Percentiles rank a stretch among this genome's conserved stretches.
These are phyloP conservation scores for Drosophila phalerata DNA, from an alignment of 2,888 invertebrate genomes.

Conservation along the genomic window DNA sequence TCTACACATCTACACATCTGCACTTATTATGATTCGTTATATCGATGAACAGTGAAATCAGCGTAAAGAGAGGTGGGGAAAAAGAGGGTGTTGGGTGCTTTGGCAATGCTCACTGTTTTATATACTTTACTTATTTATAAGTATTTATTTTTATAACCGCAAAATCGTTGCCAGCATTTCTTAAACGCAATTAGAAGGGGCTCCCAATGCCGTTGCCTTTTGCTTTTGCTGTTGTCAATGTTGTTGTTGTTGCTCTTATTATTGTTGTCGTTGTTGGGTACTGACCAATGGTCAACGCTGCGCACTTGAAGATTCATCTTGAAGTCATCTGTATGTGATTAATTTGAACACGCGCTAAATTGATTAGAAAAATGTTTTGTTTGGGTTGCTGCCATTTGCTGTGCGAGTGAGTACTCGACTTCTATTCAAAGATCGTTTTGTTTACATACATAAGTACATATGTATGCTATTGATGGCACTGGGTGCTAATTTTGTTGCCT, in stretches of 20 bases:
- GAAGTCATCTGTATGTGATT: slow-evolving; percentile 71
- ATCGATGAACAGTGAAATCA: slow-evolving; percentile 16
- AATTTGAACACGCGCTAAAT: slow-evolving; percentile 67
- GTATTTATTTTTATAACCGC: slow-evolving; percentile 62
- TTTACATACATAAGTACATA: slow-evolving; percentile 23
- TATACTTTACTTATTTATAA: slow-evolving; percentile 60
- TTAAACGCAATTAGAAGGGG: slow-evolving; percentile 72
- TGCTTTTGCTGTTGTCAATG: slow-evolving; percentile 1
- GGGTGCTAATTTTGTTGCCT: slow-evolving; percentile 49
- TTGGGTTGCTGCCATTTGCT: slow-evolving; percentile 56
- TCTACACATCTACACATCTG: slow-evolving; percentile 62
- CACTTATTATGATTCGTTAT: slow-evolving; percentile 59
- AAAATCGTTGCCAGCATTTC: slow-evolving; percentile 65
- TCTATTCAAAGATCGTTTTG: slow-evolving; percentile 31
- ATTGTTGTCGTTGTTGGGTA: slow-evolving; percentile 23
- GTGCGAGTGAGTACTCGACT: slow-evolving; percentile 5
- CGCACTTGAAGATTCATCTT: slow-evolving; percentile 57
- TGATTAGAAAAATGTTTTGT: slow-evolving; percentile 68
- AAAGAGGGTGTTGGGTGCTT: slow-evolving; percentile 13
- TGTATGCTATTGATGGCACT: slow-evolving; percentile 3
- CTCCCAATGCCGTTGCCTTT: slow-evolving; percentile 48
- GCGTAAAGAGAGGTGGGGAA: not conserved
- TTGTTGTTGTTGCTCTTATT: slow-evolving; percentile 16
- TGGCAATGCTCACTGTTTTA: slow-evolving; percentile 58
- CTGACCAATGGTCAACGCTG: slow-evolving; percentile 52